A percentile compares a stretch with the other conserved stretches of the same genome.
Evolutionary conservation across 2,888 invertebrate genomes (phyloP).

Genomic region (Sisyra terminalis): DNA sequence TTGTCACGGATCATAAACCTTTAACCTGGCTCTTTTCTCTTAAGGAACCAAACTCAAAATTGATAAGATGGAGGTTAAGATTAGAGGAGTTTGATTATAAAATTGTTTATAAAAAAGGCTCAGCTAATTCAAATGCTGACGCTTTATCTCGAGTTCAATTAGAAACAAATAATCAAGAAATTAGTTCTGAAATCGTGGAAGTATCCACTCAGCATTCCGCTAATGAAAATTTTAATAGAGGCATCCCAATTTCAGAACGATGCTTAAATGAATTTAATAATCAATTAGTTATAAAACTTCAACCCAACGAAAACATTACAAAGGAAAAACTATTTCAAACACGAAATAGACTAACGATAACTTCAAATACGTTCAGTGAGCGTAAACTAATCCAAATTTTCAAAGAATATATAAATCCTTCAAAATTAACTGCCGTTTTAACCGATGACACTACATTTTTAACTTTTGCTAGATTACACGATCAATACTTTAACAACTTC

Average conservation of each 20-base stretch:
- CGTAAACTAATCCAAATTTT: background rate
- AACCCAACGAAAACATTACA: background rate
- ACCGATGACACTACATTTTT: background rate
- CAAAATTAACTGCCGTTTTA: background rate
- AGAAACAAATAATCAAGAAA: background rate
- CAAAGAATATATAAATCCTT: background rate
- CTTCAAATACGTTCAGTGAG: no score
- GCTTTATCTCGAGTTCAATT: background rate
- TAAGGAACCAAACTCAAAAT: no score
- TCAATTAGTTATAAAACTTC: background rate
- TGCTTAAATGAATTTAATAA: background rate
- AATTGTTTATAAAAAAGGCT: no score
- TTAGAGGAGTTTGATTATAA: background rate
- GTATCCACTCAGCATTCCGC: background rate
- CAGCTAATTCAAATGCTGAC: background rate
- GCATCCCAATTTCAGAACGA: background rate
- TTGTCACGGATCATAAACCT: constrained; percentile 12
- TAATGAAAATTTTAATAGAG: no score
- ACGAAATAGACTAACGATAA: background rate
- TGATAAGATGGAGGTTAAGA: background rate
- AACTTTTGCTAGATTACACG: background rate
- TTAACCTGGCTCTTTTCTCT: constrained; percentile 9
- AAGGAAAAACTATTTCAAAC: background rate
- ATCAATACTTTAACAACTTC: background rate
- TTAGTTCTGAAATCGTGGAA: no score